phyloP scores from a whole-genome alignment of 2,888 invertebrate genomes.

The Xylophagus ater region DNA sequence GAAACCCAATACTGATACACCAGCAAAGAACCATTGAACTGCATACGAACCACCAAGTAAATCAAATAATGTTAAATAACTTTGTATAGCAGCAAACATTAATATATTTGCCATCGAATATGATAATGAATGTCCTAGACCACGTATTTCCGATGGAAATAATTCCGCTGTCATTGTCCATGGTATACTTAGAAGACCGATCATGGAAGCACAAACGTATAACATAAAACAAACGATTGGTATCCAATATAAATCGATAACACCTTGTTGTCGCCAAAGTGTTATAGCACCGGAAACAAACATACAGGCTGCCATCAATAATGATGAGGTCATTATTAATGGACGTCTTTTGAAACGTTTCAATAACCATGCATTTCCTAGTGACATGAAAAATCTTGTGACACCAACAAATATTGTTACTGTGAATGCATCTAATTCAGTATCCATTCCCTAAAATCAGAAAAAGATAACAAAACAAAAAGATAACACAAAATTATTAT shows the following conservation, averaged over 20 bases:
- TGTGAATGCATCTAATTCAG: constrained; percentile 41
- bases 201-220: constrained; percentile 49
- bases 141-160: constrained; percentile 49
- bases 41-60: constrained; percentile 41
- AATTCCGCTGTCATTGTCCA: constrained; percentile 57
- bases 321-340: constrained; percentile 42
- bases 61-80: constrained; percentile 35
- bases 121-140: constrained; percentile 47
- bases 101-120: constrained; percentile 46
- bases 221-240: constrained; percentile 44
- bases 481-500: neutral
- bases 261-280: constrained; percentile 37
- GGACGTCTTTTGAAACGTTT: constrained; percentile 43
- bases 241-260: constrained; percentile 35
- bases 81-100: constrained; percentile 48
- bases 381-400: constrained; percentile 46
- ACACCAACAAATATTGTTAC: constrained; percentile 47
- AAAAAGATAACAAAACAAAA: constrained; percentile 13
- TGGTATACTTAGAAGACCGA: constrained; percentile 48
- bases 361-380: constrained; percentile 46
- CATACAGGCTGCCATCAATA: constrained; percentile 48
- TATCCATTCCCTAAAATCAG: constrained; percentile 41
- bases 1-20: constrained; percentile 36
- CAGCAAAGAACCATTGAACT: constrained; percentile 46
- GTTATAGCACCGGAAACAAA: constrained; percentile 46